Evolutionary conservation across 2,888 invertebrate species (phyloP), one percentile per base, ranked within the genome.

Genomic region (Mellilla xanthometata): DNA sequence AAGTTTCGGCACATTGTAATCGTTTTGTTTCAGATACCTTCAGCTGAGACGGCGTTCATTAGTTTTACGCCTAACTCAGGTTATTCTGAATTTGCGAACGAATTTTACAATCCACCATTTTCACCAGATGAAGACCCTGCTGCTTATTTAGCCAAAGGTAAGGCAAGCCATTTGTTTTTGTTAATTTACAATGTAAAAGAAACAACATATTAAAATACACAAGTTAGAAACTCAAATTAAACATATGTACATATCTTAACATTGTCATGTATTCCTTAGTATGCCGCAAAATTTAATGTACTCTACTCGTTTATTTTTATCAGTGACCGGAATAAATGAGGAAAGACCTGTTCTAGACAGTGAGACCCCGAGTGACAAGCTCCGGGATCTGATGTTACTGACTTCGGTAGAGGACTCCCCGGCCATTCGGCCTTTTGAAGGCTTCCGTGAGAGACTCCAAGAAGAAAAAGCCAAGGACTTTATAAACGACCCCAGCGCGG

Each of bases 31-130:
- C 59, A 90, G 80, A 76, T 91, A 39, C 93, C 94, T 61, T 91
- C 94, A 9, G 92, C 93, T 56, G 93, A 94, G 65, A 88, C 95
- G 67, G 96, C 96, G 19, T 94, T 94, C 60, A 94, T 96, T 15
- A 94, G 94, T 55, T 96, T 95, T 65, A 93, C 93, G 4, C 96
- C 96, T 8, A 91, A 92, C 39, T 79, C 83, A 9, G 88, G 84
- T 3, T 92, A 94, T 67, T 91, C 93, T 2, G 92, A 94, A 56
- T 96, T 93, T 69, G 95, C 95, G n/a, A 95, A 95, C 65, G 95
- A 95, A 81, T 91, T 95, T 9, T 96, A 94, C 72, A 94, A 92
- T 72, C 96, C 96, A 12, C 94, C 95, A 41, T 65, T 91, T 47
- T 77, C 84, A 31, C 89, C 91, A 39, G 88, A 87, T 27, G 90